These are phyloP conservation scores for Drepanosiphum platanoidis DNA, from an alignment of 2,888 invertebrate species.

Conservation along the genomic window DNA sequence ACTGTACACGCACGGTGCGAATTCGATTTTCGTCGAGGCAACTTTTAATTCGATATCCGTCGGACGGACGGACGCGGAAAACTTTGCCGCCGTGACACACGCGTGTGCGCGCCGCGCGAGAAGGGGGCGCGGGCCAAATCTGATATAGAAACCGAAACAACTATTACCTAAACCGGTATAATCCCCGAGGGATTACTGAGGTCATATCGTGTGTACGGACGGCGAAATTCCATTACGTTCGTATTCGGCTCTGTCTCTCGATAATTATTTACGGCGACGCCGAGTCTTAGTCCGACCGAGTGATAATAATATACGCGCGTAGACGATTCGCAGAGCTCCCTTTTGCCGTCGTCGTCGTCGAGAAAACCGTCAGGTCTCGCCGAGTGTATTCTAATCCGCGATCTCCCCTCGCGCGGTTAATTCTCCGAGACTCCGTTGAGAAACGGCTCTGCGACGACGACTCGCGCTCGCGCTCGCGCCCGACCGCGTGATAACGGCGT, in stretches of 20 bases:
- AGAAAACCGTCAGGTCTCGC: background rate
- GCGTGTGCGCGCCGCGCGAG: background rate
- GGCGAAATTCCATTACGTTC: conserved; percentile 19
- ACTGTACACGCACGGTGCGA: too few relatives aligned
- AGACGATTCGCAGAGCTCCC: background rate
- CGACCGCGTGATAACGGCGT: too few relatives aligned
- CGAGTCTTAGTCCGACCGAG: conserved; percentile 28
- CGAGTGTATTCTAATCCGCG: conserved; percentile 15
- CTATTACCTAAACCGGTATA: conserved; percentile 31
- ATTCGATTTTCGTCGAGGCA: background rate
- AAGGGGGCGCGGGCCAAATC: background rate
- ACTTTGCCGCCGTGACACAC: background rate
- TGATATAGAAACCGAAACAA: conserved; percentile 47
- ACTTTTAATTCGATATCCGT: conserved; percentile 44
- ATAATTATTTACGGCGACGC: conserved; percentile 49
- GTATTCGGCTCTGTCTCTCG: conserved; percentile 9
- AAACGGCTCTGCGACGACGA: conserved; percentile 2
- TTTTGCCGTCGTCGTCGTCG: background rate
- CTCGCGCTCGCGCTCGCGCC: background rate
- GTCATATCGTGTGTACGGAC: background rate
- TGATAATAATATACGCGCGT: background rate
- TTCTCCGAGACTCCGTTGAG: background rate
- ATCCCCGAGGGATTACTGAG: conserved; percentile 19
- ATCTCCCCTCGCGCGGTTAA: conserved; percentile 23
- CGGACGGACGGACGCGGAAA: background rate